These are phyloP conservation scores for Drosophila atripex DNA, from an alignment of 2,888 invertebrate species.

Conservation along the genomic window DNA sequence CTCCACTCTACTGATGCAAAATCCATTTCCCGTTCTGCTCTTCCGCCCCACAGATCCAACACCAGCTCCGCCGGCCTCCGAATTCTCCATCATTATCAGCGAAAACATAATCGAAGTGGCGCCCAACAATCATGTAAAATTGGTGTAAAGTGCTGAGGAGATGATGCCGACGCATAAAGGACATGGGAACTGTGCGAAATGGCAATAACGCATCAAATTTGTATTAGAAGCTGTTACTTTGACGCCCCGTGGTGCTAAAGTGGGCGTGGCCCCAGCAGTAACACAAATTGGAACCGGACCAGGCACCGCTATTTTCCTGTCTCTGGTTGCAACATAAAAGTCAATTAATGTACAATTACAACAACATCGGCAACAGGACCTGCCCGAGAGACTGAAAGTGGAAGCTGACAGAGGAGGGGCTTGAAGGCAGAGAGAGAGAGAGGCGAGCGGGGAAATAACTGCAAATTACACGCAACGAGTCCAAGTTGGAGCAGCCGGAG, in stretches of 20 bases:
- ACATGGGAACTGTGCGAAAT: slow-evolving; percentile 42
- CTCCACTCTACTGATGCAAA: slow-evolving; percentile 31
- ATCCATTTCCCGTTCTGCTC: slow-evolving; percentile 25
- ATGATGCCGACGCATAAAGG: slow-evolving; percentile 29
- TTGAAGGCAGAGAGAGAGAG: neutral
- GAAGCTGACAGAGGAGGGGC: slow-evolving; percentile 13
- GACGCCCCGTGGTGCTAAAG: slow-evolving; percentile 48
- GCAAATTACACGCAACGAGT: slow-evolving; percentile 67
- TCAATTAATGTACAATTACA: slow-evolving; percentile 77
- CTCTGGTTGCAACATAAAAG: slow-evolving; percentile 64
- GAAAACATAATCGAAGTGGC: slow-evolving; percentile 54
- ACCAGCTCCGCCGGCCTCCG: neutral
- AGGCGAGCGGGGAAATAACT: slow-evolving; percentile 43
- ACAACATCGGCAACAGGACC: slow-evolving; percentile 46
- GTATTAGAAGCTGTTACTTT: slow-evolving; percentile 60
- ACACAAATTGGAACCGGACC: slow-evolving; percentile 35
- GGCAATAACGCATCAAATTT: slow-evolving; percentile 66
- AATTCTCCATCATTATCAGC: slow-evolving; percentile 28
- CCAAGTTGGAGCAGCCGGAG: slow-evolving; percentile 42
- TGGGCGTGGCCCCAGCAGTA: slow-evolving; percentile 7
- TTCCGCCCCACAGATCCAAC: slow-evolving; percentile 12
- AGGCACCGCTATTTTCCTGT: slow-evolving; percentile 7
- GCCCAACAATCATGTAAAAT: slow-evolving; percentile 74
- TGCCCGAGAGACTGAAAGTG: slow-evolving; percentile 16
- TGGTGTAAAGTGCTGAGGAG: slow-evolving; percentile 45